These are phyloP conservation scores for Apamea monoglypha DNA, from an alignment of 2,888 invertebrate genomes.

Conservation along the genomic window DNA sequence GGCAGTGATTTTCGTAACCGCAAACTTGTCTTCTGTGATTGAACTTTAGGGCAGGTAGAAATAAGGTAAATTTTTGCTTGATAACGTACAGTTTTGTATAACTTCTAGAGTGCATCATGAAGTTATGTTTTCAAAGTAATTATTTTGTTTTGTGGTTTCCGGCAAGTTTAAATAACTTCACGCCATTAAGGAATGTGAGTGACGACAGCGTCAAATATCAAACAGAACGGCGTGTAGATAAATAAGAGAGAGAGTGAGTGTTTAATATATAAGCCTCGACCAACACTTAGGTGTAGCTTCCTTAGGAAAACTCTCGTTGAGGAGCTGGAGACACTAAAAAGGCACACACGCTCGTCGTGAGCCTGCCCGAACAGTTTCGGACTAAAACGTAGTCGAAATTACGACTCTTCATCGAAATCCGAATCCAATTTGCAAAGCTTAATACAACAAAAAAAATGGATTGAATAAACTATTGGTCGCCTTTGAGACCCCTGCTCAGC, in stretches of 20 bases:
- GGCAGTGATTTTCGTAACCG: constrained; percentile 13
- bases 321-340: neutral
- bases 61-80: constrained; percentile 35
- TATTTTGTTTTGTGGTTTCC: constrained; percentile 47
- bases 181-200: constrained; percentile 5
- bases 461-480: neutral
- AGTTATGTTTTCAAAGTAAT: constrained; percentile 28
- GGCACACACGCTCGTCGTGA: neutral
- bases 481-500: too few relatives aligned
- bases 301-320: too few relatives aligned
- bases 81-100: neutral
- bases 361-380: neutral
- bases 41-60: neutral
- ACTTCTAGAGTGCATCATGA: constrained; percentile 24
- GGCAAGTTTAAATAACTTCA: constrained; percentile 20
- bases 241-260: neutral
- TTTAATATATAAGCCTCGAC: too few relatives aligned
- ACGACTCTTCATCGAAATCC: too few relatives aligned
- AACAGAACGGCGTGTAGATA: neutral
- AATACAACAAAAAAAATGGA: neutral
- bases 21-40: constrained; percentile 1
- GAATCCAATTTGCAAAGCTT: neutral
- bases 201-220: neutral
- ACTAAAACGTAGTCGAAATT: neutral
- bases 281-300: too few relatives aligned